Conservation (phyloP, 2,888 invertebrate genomes). For the Drosophila subsilvestris region DNA sequence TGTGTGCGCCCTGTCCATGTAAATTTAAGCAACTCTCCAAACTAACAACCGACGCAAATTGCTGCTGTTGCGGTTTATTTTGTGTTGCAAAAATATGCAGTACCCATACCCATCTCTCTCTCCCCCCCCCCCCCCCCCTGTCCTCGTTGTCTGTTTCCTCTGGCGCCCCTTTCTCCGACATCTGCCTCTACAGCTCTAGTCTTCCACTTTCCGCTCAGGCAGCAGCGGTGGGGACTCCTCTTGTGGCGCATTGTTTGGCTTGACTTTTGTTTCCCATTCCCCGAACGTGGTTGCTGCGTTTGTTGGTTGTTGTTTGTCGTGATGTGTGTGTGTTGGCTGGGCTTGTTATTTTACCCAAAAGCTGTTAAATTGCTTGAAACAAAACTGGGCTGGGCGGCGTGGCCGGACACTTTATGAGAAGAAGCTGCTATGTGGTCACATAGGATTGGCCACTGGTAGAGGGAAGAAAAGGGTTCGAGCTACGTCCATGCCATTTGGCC, state of each 20-base stretch:
- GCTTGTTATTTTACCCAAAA: constrained; percentile 79
- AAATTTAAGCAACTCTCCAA: constrained; percentile 65
- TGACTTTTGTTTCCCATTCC: constrained; percentile 67
- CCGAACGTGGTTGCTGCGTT: constrained; percentile 46
- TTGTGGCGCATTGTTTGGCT: constrained; percentile 66
- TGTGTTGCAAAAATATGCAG: constrained; percentile 76
- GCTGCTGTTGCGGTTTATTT: constrained; percentile 77
- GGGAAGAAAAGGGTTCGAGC: constrained; percentile 19
- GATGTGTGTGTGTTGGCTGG: constrained; percentile 43
- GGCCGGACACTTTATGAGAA: constrained; percentile 16
- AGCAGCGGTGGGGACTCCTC: constrained; percentile 6
- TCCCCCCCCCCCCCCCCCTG: constrained; percentile 8
- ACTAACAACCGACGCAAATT: constrained; percentile 74
- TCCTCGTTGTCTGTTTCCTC: constrained; percentile 20
- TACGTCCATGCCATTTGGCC: constrained; percentile 34
- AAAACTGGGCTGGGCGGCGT: constrained; percentile 50
- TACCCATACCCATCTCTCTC: neutral
- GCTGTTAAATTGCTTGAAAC: constrained; percentile 78
- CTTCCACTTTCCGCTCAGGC: constrained; percentile 21
- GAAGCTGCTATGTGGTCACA: constrained; percentile 38
- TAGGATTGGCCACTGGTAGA: constrained; percentile 41
- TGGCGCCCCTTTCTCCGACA: neutral
- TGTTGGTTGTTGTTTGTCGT: constrained; percentile 32
- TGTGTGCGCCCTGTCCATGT: constrained; percentile 58
- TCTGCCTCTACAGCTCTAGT: constrained; percentile 24